phyloP scores from a whole-genome alignment of 2,797 vertebrate species.

The Parotocinclus haroldoi region DNA sequence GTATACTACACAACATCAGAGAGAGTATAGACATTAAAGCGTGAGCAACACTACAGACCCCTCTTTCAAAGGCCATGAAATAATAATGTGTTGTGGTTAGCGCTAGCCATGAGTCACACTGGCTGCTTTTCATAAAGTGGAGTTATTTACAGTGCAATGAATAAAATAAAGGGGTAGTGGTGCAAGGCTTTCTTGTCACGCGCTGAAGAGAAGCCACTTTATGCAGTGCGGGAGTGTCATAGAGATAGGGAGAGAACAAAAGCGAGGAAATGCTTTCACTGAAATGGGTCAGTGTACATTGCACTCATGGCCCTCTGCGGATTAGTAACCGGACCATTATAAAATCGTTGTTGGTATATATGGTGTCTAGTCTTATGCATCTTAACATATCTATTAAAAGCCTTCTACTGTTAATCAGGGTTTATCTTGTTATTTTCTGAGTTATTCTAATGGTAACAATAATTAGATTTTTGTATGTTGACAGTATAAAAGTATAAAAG shows the following conservation, averaged over 20 bases:
- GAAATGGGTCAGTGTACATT: constrained; percentile 55
- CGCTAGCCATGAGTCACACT: constrained; percentile 77
- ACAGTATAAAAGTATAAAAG: too few relatives aligned
- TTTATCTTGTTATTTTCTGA: too few relatives aligned
- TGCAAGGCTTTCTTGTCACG: constrained; percentile 72
- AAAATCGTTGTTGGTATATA: too few relatives aligned
- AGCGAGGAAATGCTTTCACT: constrained; percentile 25
- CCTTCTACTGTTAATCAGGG: too few relatives aligned
- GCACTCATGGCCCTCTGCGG: constrained; percentile 12
- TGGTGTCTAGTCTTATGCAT: too few relatives aligned
- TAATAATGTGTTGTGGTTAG: constrained; percentile 81
- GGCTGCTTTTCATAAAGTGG: constrained; percentile 80
- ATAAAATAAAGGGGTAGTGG: constrained; percentile 77
- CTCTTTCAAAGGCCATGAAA: constrained; percentile 81
- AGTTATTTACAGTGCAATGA: constrained; percentile 81
- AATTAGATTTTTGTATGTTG: too few relatives aligned
- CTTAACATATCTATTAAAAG: too few relatives aligned
- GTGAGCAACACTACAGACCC: constrained; percentile 68
- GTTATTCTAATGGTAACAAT: too few relatives aligned
- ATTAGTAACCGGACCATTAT: too few relatives aligned
- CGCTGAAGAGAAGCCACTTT: constrained; percentile 60
- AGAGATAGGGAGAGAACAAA: constrained; percentile 10
- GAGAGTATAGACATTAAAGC: constrained; percentile 72
- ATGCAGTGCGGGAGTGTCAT: constrained; percentile 49
- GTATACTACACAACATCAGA: constrained; percentile 80